phyloP scores from a whole-genome alignment of 2,797 vertebrate species.

The Lagothrix lagotricha region DNA sequence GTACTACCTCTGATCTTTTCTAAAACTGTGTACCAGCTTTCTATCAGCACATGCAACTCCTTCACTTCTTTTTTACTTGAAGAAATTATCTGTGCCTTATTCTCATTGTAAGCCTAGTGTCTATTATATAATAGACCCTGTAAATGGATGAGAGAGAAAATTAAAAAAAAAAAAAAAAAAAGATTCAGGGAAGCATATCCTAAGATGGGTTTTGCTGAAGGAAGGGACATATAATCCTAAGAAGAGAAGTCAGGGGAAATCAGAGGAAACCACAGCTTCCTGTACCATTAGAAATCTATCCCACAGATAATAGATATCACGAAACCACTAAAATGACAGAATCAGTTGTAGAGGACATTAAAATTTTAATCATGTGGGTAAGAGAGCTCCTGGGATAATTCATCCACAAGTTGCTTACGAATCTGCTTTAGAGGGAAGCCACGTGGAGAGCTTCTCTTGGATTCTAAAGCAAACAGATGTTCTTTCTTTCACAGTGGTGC shows the following conservation, averaged over 20 bases:
- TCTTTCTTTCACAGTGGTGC: constrained; percentile 8
- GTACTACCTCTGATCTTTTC: not conserved
- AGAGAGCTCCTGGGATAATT: constrained; percentile 26
- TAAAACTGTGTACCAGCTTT: not conserved
- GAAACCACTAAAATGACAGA: not conserved
- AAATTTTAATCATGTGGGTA: not conserved
- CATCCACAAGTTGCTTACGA: constrained; percentile 8
- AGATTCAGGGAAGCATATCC: not conserved
- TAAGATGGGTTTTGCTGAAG: not conserved
- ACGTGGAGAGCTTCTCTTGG: constrained; percentile 15
- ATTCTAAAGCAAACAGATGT: constrained; percentile 51
- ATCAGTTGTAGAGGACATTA: not conserved
- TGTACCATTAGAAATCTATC: not conserved
- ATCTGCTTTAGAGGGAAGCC: constrained; percentile 44
- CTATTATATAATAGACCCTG: not conserved
- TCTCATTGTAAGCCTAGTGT: not conserved
- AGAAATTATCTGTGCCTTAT: not conserved
- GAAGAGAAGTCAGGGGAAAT: not conserved
- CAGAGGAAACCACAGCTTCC: not conserved
- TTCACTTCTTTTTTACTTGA: not conserved
- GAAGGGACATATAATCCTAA: not conserved
- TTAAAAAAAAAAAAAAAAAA: not conserved
- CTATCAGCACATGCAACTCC: not conserved
- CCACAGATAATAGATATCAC: not conserved
- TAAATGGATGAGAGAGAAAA: not conserved